These are phyloP conservation scores for Omphaloscelis lunosa DNA, from an alignment of 2,888 invertebrate genomes.

Conservation along the genomic window DNA sequence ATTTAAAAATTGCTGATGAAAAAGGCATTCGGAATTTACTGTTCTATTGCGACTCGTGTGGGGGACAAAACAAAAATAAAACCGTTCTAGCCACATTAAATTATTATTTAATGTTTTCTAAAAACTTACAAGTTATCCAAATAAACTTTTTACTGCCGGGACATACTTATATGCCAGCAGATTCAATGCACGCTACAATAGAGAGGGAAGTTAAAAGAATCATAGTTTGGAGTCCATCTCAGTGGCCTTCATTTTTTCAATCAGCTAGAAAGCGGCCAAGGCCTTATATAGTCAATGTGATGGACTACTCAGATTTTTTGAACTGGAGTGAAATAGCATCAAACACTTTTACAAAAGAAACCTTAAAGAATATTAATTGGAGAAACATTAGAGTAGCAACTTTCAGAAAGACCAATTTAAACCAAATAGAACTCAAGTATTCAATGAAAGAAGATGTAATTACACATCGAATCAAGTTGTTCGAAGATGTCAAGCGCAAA, in stretches of 20 bases:
- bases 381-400: slow-evolving; percentile 42
- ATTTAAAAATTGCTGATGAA: slow-evolving; percentile 61
- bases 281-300: slow-evolving; percentile 51
- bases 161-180: slow-evolving; percentile 72
- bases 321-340: slow-evolving; percentile 34
- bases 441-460: slow-evolving; percentile 13
- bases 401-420: slow-evolving; percentile 47
- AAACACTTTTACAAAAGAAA: slow-evolving; percentile 22
- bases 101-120: slow-evolving; percentile 55
- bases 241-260: slow-evolving; percentile 60
- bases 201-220: slow-evolving; percentile 53
- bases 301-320: slow-evolving; percentile 41
- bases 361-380: slow-evolving; percentile 17
- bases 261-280: slow-evolving; percentile 59
- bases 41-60: slow-evolving; percentile 56
- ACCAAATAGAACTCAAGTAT: slow-evolving; percentile 47
- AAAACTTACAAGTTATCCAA: slow-evolving; percentile 59
- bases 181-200: slow-evolving; percentile 63
- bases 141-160: slow-evolving; percentile 64
- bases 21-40: slow-evolving; percentile 39
- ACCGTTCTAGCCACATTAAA: slow-evolving; percentile 50
- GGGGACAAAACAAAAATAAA: slow-evolving; percentile 62
- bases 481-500: slow-evolving; percentile 28
- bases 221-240: slow-evolving; percentile 59
- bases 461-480: slow-evolving; percentile 28